Evolutionary conservation across 2,113 vertebrate genomes (phyloP).

Genomic region (Gallinago undulata): DNA sequence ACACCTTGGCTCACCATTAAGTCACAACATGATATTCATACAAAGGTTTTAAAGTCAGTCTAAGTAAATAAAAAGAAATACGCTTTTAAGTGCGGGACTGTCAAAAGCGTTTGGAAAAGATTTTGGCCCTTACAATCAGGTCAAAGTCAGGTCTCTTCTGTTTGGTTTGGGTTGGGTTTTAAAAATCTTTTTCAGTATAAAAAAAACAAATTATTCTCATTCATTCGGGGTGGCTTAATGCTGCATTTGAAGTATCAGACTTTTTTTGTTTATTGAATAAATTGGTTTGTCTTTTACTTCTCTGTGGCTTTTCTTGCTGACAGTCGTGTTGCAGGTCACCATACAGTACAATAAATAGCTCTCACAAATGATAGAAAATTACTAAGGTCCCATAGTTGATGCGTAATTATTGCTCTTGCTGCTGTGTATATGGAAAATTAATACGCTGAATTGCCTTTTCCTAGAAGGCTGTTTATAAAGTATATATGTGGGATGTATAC

Average conservation of each 20-base stretch:
- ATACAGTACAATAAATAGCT: neutral
- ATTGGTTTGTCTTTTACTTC: neutral
- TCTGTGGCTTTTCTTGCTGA: neutral
- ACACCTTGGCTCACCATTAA: neutral
- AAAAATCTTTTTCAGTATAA: neutral
- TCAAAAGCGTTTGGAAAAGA: neutral
- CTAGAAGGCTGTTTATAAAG: neutral
- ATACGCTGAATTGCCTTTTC: neutral
- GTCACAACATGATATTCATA: neutral
- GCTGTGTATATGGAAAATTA: neutral
- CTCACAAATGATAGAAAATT: neutral
- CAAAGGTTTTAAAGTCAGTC: neutral
- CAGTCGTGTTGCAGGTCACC: neutral
- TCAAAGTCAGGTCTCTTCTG: neutral
- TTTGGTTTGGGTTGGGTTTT: neutral
- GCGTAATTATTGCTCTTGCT: neutral
- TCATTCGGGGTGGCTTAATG: neutral
- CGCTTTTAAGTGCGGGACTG: neutral
- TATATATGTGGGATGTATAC: fast-evolving
- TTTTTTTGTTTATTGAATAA: neutral
- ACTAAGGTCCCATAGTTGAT: neutral
- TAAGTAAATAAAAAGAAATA: neutral
- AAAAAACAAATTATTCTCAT: neutral
- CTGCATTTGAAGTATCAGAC: neutral
- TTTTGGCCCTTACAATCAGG: neutral